Percentiles rank a stretch among this genome's conserved stretches.
These are phyloP conservation scores for Spodoptera picta DNA, from an alignment of 2,888 invertebrate species.

Conservation along the genomic window DNA sequence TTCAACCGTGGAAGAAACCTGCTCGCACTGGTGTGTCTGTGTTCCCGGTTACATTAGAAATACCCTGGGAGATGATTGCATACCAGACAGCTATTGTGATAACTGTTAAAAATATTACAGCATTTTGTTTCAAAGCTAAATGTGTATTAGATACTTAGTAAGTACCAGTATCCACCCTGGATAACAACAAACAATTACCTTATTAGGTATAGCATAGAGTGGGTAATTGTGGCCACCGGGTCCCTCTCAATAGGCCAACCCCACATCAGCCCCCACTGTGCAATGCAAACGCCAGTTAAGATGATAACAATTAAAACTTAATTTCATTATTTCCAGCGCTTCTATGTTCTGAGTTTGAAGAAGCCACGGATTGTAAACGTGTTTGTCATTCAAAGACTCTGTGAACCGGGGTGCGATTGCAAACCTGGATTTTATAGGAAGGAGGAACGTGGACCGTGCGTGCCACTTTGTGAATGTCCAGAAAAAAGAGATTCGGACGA, in stretches of 20 bases:
- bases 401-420: constrained; percentile 31
- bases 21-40: constrained; percentile 6
- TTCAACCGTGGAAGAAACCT: background rate
- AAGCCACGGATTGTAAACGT: constrained; percentile 43
- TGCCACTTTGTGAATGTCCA: constrained; percentile 36
- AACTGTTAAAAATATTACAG: background rate
- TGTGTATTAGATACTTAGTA: no score
- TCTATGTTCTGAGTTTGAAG: constrained; percentile 48
- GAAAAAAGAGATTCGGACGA: constrained; percentile 19
- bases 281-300: no score
- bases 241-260: no score
- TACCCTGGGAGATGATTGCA: constrained; percentile 7
- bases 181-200: no score
- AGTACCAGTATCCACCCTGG: no score
- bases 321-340: constrained; percentile 10
- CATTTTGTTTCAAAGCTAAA: no score
- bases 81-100: constrained; percentile 11
- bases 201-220: no score
- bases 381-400: constrained; percentile 35
- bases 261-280: no score
- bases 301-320: no score
- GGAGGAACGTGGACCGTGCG: constrained; percentile 12
- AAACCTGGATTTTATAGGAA: constrained; percentile 23
- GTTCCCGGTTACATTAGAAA: constrained; percentile 9
- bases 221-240: no score